Conservation (phyloP, 2,113 vertebrate genomes). For the Cnemophilus loriae region DNA sequence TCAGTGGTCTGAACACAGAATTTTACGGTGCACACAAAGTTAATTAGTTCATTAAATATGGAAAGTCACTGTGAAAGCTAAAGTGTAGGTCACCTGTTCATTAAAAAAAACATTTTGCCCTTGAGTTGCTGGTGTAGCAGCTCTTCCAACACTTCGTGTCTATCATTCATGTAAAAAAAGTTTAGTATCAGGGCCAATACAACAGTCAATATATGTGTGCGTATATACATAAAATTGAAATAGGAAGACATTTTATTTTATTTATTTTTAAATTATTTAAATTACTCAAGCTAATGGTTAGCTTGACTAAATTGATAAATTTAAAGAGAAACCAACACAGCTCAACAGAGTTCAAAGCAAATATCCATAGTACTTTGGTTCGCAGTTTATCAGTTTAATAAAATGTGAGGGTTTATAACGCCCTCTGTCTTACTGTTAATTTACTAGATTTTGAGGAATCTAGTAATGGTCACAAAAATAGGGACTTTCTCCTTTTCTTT, state of each 20-base stretch:
- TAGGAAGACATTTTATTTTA: neutral
- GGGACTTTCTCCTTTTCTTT: neutral
- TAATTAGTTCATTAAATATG: slow-evolving; percentile 61
- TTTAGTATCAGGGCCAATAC: neutral
- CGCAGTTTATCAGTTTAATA: neutral
- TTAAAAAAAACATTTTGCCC: neutral
- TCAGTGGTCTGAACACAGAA: neutral
- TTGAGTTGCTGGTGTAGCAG: neutral
- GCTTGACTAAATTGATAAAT: neutral
- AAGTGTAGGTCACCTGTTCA: slow-evolving; percentile 27
- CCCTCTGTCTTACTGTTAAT: neutral
- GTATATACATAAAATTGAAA: neutral
- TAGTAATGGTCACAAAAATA: neutral
- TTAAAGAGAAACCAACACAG: neutral
- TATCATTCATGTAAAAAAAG: neutral
- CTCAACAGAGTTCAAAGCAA: neutral
- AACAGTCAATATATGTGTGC: neutral
- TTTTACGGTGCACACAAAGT: slow-evolving; percentile 20
- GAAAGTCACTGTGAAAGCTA: neutral
- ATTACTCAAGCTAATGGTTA: neutral
- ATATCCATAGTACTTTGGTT: neutral
- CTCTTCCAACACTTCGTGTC: neutral
- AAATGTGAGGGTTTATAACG: neutral
- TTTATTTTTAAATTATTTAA: neutral
- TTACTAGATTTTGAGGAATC: neutral